phyloP scores from a whole-genome alignment of 2,113 vertebrate species.

The Acrocephalus kingi region DNA sequence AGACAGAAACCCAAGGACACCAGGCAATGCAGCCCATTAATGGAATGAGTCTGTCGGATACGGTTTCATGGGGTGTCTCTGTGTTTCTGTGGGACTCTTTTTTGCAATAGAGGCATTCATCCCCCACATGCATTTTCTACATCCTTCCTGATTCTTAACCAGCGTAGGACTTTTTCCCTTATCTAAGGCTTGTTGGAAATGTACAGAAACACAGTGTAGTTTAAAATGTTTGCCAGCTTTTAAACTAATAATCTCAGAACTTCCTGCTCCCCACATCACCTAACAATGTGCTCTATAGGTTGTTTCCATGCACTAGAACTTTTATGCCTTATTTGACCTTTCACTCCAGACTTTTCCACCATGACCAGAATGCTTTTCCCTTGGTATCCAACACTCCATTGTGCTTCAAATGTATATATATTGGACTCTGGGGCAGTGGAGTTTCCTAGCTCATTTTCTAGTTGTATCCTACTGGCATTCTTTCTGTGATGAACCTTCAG shows the following conservation, averaged over 20 bases:
- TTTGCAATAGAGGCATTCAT: neutral
- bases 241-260: neutral
- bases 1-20: constrained; percentile 23
- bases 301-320: neutral
- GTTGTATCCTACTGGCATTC: neutral
- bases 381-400: neutral
- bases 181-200: neutral
- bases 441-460: neutral
- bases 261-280: neutral
- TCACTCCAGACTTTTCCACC: neutral
- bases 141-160: neutral
- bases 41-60: neutral
- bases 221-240: neutral
- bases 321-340: neutral
- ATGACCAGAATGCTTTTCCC: neutral
- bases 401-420: neutral
- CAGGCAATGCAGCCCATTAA: neutral
- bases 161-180: neutral
- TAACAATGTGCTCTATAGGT: neutral
- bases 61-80: neutral
- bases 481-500: neutral
- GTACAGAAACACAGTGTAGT: neutral
- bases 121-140: neutral
- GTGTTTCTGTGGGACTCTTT: neutral
- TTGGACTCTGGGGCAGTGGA: neutral